Base-by-base conservation (phyloP, 2,888 invertebrate species). In the Drosophila tanythrix region DNA sequence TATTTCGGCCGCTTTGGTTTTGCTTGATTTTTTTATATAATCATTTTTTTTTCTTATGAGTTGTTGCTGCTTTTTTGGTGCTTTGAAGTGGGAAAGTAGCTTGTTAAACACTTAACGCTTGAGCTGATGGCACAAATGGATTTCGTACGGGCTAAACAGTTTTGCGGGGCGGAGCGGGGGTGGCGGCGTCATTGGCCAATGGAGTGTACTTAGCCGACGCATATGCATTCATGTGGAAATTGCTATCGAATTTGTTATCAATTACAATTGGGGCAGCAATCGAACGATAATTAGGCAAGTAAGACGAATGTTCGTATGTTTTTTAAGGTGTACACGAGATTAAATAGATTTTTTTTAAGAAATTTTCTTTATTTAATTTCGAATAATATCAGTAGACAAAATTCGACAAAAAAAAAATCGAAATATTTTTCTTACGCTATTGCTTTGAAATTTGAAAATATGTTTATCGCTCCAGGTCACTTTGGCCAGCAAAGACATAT, bases 1-100 rank as follows among this genome's bases (percentile, higher is more conserved):
- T 58, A 63, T 71, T 67, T 58, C 27, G 8, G 29, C 21, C 60
- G 58, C 36, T 35, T 63, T 59, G 55, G 29, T 67, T 74, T 73
- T 60, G 48, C 33, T 40, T 33, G 3, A 46, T 48, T 38, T 56
- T 57, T 52, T 48, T 51, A 53, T 29, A 27, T 11, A 21, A 13
- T 13, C 21, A 13, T 46, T 50, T 58, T 13, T 38, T 46, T 58
- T 51, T 50, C 56, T 60, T 48, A 62, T 59, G 71, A 59, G 57
- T 70, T 74, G 64, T 68, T 74, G 67, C 65, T 63, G 61, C 53
- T 68, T 63, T 64, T 64, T 59, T 67, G 70, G 62, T 79, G 81
- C 68, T 81, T 88, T 88, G 82, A 85, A 85, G 89, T 85, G 89
- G 89, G 84, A 85, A 85, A 88, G 84, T 85, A 81, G 84, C 84